Evolutionary conservation across 2,113 vertebrate genomes (phyloP), one percentile per base, ranked within the genome.

Genomic region (Opisthocomus hoazin): DNA sequence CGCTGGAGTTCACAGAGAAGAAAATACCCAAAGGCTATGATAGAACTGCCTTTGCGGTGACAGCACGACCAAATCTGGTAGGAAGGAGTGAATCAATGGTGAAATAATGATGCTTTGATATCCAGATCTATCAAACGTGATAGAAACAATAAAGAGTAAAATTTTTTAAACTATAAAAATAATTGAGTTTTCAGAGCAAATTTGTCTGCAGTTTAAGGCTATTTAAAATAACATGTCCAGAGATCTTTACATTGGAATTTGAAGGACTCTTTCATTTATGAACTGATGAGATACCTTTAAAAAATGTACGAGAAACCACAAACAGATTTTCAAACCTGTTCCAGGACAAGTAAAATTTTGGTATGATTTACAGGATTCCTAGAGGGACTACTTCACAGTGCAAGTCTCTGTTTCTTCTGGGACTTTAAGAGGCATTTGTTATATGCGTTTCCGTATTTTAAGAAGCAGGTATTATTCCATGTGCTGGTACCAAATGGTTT

Each of bases 321-420:
- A 98, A 96, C 91, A 96, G 80, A 96, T 97, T 98, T 97, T 85
- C 93, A 90, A 92, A 97, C 41, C 81, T 97, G 88, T 96, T 92
- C 84, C 92, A 91, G 86, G 92, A 96, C 82, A 97, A 94, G 81
- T 86, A 80, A 93, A 97, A 90, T 96, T 97, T 94, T 4, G 7
- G 70, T 85, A 61, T 97, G 96, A 97, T 90, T 96, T 97, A 94
- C 87, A 87, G 86, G 94, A 82, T 96, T 94, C 74, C 97, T 93
- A 37, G 73, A 82, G 95, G 96, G 83, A 93, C 94, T 84, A 79
- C 90, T 97, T 96, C 90, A 95, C 92, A 91, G 93, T 16, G 79
- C 60, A 74, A 41, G 73, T 41, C 73, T 96, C 71, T 76, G 76
- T 94, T 95, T 84, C 97, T 86, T 86, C 71, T 78, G 95, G 93